Base-by-base conservation (phyloP, 2,113 vertebrate species). In the Sphyrna mokarran region DNA sequence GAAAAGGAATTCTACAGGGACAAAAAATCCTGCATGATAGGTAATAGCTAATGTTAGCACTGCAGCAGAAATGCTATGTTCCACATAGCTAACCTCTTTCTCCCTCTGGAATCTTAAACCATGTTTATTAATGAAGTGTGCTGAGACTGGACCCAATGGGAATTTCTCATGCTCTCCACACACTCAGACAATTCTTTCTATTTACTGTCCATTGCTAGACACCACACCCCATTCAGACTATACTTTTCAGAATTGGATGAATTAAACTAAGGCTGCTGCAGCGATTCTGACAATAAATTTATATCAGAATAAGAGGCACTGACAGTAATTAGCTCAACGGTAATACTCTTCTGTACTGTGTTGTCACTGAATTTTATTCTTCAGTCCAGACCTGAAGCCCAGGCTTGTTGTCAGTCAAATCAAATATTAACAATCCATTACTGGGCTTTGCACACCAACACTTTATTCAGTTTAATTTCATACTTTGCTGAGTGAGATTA, bases 141-240 rank as follows among this genome's bases (percentile, higher is more conserved):
- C 97, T 97, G 97, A 97, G 98, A 98, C 98, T 96, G 0, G 43
- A 96, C 97, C 96, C 97, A 98, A 96, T 96, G 96, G 96, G 96
- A 97, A 97, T 97, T 98, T 98, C 97, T 97, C 98, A 97, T 97
- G 98, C 97, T 97, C 97, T 97, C 97, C 97, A 54, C 96, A 97
- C 96, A 96, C 97, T 97, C 87, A n/a, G 90, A 96, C 97, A 97
- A 97, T 98, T 43, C 68, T 72, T 95, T 95, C 69, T 72, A 54
- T 95, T 95, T 95, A 72, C 94, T 95, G 94, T 95, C 68, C 94
- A 95, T 72, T 43, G 94, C 94, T 72, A 95, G 69, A 95, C 94
- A 95, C 69, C 94, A 72, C 94, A 95, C 68, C 69, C 94, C 94
- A 95, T 95, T 95, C 94, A 54, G 68, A 66, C 37, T 16, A 43